Evolutionary conservation across 1,140 invertebrate species (phyloP), one percentile per base, ranked within the genome.

Genomic region (Venustaconcha ellipsiformis): DNA sequence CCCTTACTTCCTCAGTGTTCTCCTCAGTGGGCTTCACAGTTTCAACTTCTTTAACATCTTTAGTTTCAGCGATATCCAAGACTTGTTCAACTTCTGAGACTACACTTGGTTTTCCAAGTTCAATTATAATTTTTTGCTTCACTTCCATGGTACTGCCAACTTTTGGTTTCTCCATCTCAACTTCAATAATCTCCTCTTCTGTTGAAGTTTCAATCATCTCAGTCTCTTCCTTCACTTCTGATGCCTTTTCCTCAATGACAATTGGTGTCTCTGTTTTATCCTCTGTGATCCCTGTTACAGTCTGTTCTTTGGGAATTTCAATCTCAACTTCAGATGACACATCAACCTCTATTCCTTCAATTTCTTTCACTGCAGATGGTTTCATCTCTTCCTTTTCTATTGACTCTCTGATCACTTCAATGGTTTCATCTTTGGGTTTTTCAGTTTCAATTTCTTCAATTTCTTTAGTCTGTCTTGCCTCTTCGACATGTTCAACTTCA

Each of bases 371-470:
- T 26, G 76, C 55, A 18, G 71, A 48, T 57, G 74, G 63, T 12
- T 48, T 68, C 56, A 74, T 65, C 56, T 78, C 80, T 70, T 76
- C 68, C 23, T 78, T 70, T 56, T 66, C 70, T 14, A 81, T 62
- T 18, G 79, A 78, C 74, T 83, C 60, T 74, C 69, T 68, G 68
- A 72, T 73, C 15, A 74, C 73, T 66, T 80, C 78, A 63, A 77
- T 62, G 18, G 68, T 67, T 55, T 71, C 72, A 65, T 79, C 72
- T 18, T 37, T 65, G 18, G 76, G 77, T 65, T 67, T 74, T 48
- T 75, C 81, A 78, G 60, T 68, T 48, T 77, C 70, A 23, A 76
- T 67, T 17, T 74, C 74, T 55, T 67, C 14, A 59, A 70, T 64
- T 37, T 48, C 11, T 6, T 48, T 8, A 48, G 37, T 48, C 6